These are phyloP conservation scores for Tetragnatha montana DNA, from an alignment of 2,888 invertebrate genomes.

Conservation along the genomic window DNA sequence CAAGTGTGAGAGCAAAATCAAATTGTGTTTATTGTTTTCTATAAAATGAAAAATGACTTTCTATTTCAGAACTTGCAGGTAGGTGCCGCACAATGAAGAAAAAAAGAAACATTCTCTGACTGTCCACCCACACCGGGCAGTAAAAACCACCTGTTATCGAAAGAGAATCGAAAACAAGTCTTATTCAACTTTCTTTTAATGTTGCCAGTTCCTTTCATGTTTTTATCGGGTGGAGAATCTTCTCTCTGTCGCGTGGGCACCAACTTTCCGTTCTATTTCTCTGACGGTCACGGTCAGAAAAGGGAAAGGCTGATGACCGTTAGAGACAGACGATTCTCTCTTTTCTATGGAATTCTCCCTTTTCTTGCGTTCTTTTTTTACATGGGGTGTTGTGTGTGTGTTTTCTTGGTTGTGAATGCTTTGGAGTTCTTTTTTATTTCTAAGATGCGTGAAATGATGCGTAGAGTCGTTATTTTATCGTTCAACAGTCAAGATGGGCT, in stretches of 20 bases:
- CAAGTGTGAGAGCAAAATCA: background rate
- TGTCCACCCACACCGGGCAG: background rate
- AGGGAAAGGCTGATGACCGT: slow-evolving; percentile 61
- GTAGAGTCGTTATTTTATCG: slow-evolving; percentile 28
- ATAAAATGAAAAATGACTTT: background rate
- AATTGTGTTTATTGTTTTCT: background rate
- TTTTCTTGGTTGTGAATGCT: background rate
- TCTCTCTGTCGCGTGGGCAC: slow-evolving; percentile 36
- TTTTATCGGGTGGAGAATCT: slow-evolving; percentile 41
- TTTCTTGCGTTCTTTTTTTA: background rate
- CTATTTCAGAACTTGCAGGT: background rate
- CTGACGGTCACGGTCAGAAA: slow-evolving; percentile 59
- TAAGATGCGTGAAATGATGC: slow-evolving; percentile 8
- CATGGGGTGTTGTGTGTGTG: background rate
- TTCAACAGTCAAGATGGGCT: background rate
- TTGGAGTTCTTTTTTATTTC: too few relatives aligned
- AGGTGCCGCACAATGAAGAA: background rate
- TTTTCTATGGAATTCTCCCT: background rate
- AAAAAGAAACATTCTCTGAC: background rate
- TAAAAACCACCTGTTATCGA: background rate
- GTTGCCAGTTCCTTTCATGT: slow-evolving; percentile 20
- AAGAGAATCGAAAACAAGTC: slow-evolving; percentile 21
- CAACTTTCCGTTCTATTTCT: slow-evolving; percentile 59
- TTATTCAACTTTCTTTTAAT: slow-evolving; percentile 30
- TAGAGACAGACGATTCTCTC: slow-evolving; percentile 8